phyloP scores from a whole-genome alignment of 53 echinoderm and acorn worm species.

The Crossaster papposus region DNA sequence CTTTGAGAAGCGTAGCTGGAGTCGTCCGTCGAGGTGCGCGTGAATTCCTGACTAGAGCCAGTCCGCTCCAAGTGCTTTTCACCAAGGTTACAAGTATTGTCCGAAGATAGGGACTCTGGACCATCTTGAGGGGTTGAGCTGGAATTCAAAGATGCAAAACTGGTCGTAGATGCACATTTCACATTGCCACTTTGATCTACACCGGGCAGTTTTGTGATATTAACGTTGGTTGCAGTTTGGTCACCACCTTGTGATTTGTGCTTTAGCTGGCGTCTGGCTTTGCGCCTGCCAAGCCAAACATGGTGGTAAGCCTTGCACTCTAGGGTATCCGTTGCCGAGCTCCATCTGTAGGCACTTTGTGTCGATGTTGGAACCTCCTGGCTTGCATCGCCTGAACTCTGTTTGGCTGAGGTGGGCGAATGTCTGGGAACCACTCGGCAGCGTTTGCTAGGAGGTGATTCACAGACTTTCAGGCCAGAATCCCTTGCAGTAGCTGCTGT shows the following conservation, averaged over 20 bases:
- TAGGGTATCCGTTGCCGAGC: neutral
- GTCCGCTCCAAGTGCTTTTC: neutral
- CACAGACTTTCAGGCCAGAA: slow-evolving; percentile 3
- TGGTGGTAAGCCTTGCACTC: slow-evolving; percentile 64
- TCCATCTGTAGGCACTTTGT: neutral
- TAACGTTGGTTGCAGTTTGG: neutral
- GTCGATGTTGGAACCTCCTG: slow-evolving; percentile 5
- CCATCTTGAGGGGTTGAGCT: neutral
- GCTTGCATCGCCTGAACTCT: neutral
- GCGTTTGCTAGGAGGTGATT: slow-evolving; percentile 62
- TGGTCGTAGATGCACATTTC: no score
- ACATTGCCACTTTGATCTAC: no score
- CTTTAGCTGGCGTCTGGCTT: slow-evolving; percentile 67
- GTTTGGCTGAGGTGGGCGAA: no score
- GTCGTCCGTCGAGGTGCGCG: slow-evolving; percentile 1
- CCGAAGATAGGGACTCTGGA: neutral
- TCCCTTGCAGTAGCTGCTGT: neutral
- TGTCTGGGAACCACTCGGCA: slow-evolving; percentile 37
- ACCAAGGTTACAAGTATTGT: neutral
- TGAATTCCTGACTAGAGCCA: slow-evolving; percentile 17
- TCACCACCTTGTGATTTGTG: slow-evolving; percentile 23
- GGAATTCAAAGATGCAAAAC: neutral
- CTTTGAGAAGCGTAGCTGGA: slow-evolving; percentile 3
- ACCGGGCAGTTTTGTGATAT: neutral
- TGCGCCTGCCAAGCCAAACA: slow-evolving; percentile 90